Conservation (phyloP, 2,113 vertebrate species). For the Alaudala cheleensis region DNA sequence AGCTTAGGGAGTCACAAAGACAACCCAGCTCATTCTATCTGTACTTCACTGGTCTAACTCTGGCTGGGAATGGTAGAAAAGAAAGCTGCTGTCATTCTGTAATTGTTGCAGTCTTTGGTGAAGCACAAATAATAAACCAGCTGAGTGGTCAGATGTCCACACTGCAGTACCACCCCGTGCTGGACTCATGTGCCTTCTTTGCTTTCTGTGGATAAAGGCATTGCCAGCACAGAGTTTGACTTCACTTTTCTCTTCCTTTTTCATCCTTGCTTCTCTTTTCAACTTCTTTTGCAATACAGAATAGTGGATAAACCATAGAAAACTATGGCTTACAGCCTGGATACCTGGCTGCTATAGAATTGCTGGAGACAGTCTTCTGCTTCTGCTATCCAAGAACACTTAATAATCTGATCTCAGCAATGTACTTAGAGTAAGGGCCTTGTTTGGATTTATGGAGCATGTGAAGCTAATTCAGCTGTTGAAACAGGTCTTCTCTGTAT, state of each 20-base stretch:
- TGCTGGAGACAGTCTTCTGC: background rate
- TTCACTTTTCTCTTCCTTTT: background rate
- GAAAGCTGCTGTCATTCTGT: background rate
- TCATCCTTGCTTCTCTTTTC: background rate
- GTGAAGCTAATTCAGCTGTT: background rate
- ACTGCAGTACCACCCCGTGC: background rate
- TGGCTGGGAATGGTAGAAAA: background rate
- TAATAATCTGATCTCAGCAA: background rate
- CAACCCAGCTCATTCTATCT: background rate
- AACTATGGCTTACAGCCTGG: background rate
- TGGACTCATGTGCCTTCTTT: background rate
- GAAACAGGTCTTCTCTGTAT: background rate
- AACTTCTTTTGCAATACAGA: background rate
- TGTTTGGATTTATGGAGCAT: background rate
- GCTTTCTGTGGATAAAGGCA: background rate
- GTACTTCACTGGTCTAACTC: background rate
- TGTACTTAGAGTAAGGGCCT: background rate
- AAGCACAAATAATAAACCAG: background rate
- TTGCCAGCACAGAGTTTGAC: background rate
- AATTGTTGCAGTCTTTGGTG: background rate
- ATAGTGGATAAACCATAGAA: background rate
- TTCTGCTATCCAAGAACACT: background rate
- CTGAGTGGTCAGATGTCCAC: background rate
- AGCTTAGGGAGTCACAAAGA: background rate
- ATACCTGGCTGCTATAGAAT: background rate